phyloP scores from a whole-genome alignment of 2,113 vertebrate genomes.

The Otis tarda region DNA sequence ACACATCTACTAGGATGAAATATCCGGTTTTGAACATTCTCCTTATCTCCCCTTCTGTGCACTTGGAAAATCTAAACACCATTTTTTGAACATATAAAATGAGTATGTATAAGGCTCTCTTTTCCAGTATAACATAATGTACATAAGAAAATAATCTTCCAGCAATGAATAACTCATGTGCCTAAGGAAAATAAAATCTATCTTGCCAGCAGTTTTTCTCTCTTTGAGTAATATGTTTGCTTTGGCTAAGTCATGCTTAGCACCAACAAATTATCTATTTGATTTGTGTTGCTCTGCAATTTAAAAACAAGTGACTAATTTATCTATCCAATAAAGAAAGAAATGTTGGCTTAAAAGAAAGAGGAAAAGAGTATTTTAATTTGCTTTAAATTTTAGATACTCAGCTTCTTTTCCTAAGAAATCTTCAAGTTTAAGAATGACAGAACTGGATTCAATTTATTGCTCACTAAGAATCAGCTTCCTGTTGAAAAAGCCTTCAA shows the following conservation, averaged over 20 bases:
- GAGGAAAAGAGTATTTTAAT: neutral
- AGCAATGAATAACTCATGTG: neutral
- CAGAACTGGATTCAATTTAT: neutral
- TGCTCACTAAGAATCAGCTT: neutral
- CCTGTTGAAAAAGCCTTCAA: accelerated
- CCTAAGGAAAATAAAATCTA: neutral
- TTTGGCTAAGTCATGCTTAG: neutral
- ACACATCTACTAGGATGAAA: neutral
- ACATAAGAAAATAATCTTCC: neutral
- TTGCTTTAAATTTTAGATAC: neutral
- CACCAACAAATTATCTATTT: neutral
- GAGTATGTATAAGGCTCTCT: neutral
- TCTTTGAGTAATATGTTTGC: neutral
- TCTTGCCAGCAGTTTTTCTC: neutral
- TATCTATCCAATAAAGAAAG: neutral
- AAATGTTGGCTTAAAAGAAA: neutral
- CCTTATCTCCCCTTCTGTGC: neutral
- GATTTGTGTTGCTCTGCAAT: neutral
- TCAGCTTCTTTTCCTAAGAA: neutral
- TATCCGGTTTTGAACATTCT: neutral
- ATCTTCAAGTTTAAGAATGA: neutral
- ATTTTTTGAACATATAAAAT: neutral
- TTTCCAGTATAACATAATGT: neutral
- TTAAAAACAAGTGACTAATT: neutral
- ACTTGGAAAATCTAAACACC: neutral